Conservation (phyloP, 2,888 invertebrate genomes). For the Tuta absoluta region DNA sequence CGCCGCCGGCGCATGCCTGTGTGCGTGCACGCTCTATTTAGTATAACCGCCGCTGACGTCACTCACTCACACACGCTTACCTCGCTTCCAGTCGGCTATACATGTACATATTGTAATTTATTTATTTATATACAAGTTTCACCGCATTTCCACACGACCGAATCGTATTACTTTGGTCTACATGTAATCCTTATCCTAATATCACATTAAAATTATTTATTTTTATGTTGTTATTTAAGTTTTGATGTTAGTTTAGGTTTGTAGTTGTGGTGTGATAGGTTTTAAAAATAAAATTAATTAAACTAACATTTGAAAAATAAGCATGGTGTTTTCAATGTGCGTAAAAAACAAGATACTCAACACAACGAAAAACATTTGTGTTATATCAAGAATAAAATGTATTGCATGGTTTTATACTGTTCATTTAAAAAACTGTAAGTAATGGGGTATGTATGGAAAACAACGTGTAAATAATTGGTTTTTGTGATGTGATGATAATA, state of each 20-base stretch:
- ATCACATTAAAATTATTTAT: neutral
- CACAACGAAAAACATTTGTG: too few relatives aligned
- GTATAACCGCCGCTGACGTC: constrained; percentile 48
- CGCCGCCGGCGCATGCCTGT: constrained; percentile 30
- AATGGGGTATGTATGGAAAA: neutral
- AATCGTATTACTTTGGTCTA: constrained; percentile 60
- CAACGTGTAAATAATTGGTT: neutral
- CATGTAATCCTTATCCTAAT: constrained; percentile 20
- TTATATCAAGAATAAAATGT: neutral
- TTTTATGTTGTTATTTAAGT: neutral
- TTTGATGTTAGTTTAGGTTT: neutral
- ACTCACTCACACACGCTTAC: constrained; percentile 44
- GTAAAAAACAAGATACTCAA: neutral
- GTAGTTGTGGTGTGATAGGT: neutral
- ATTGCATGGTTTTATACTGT: neutral
- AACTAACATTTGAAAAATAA: neutral
- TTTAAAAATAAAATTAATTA: neutral
- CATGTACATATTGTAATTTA: constrained; percentile 54
- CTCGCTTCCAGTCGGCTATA: constrained; percentile 58
- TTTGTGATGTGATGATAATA: neutral
- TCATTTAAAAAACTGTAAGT: neutral
- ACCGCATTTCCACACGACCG: constrained; percentile 47
- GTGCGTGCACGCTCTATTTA: constrained; percentile 50
- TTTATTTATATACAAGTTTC: constrained; percentile 36
- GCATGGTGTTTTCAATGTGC: constrained; percentile 10